Conservation (phyloP, 1,140 invertebrate species). For the Daktulosphaira vitifoliae region DNA sequence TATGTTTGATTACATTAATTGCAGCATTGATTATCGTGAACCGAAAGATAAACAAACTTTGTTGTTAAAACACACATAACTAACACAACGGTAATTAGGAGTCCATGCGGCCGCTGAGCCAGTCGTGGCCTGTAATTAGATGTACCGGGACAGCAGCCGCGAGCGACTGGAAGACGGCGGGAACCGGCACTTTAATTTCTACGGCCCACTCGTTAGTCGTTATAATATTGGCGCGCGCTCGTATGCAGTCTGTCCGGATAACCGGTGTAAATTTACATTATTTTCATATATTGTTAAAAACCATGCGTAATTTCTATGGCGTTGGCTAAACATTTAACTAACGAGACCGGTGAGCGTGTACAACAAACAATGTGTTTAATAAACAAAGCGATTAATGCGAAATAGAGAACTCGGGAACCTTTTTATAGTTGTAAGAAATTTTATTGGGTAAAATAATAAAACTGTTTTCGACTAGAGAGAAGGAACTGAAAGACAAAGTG, state of each 20-base stretch:
- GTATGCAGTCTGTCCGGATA: slow-evolving; percentile 8
- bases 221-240: background rate
- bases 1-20: too few relatives aligned
- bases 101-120: slow-evolving; percentile 10
- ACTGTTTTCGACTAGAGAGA: background rate
- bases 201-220: slow-evolving; percentile 1
- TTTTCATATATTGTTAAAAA: slow-evolving; percentile 21
- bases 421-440: background rate
- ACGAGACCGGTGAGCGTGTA: slow-evolving; percentile 13
- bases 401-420: too few relatives aligned
- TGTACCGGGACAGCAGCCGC: background rate
- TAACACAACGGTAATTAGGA: too few relatives aligned
- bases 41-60: too few relatives aligned
- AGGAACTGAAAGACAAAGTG: background rate
- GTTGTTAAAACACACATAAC: too few relatives aligned
- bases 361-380: slow-evolving; percentile 20
- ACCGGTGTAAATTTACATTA: slow-evolving; percentile 31
- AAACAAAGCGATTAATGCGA: slow-evolving; percentile 18
- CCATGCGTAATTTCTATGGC: slow-evolving; percentile 17
- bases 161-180: background rate
- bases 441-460: background rate
- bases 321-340: slow-evolving; percentile 8
- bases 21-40: too few relatives aligned
- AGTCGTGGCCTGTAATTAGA: background rate
- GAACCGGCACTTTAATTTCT: slow-evolving; percentile 22